A percentile compares a stretch with the other conserved stretches of the same genome.
Evolutionary conservation across 1,140 invertebrate genomes (phyloP).

Genomic region (Brachionus plicatilis): DNA sequence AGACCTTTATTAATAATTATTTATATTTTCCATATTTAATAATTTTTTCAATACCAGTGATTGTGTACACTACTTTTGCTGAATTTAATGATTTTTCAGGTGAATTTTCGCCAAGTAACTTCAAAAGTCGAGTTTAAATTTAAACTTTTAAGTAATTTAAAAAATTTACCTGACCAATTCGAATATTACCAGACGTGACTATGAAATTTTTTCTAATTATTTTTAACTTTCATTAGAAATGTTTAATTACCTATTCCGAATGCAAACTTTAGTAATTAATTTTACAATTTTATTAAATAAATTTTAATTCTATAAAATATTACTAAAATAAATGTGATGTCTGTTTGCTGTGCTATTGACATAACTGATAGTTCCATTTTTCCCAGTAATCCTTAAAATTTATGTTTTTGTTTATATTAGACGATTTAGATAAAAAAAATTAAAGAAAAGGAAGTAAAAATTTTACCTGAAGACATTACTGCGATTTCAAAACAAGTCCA

Average conservation of each 20-base stretch:
- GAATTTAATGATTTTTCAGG: constrained; percentile 1
- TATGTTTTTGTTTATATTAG: neutral
- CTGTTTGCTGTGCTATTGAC: constrained; percentile 1
- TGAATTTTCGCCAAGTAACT: constrained; percentile 5
- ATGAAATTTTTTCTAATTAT: neutral
- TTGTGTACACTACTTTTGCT: neutral
- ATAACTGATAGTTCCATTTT: neutral
- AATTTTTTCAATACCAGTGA: neutral
- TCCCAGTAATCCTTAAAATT: neutral
- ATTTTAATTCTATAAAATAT: neutral
- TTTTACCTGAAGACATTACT: neutral
- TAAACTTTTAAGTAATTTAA: neutral
- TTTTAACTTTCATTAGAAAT: neutral
- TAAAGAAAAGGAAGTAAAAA: neutral
- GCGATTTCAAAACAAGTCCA: constrained; percentile 37
- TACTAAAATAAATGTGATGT: neutral
- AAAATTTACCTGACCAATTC: constrained; percentile 13
- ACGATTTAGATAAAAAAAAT: too few relatives aligned
- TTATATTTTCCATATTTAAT: neutral
- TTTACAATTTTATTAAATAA: neutral
- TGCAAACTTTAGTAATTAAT: neutral
- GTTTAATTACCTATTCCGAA: constrained; percentile 5
- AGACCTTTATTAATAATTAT: neutral
- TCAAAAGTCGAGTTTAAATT: neutral
- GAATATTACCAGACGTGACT: neutral